Conservation (phyloP, 2,888 invertebrate species). For the Epirrhoe tristata region DNA sequence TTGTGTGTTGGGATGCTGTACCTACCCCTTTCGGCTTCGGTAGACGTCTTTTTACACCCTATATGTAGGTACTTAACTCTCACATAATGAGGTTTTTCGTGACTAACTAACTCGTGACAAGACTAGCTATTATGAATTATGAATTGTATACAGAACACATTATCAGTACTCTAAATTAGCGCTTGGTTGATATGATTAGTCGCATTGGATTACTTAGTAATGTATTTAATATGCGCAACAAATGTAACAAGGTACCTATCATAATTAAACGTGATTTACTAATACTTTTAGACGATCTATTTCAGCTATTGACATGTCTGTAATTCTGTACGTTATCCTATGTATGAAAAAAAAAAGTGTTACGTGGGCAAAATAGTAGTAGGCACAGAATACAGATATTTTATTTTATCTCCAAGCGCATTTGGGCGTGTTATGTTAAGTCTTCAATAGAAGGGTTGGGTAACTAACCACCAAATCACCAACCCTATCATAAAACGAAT, state of each 20-base stretch:
- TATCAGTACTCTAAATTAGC: slow-evolving; percentile 53
- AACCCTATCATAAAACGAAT: too few species aligned
- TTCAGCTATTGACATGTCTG: not conserved
- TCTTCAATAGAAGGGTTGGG: too few species aligned
- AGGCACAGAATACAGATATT: too few species aligned
- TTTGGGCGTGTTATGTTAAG: too few species aligned
- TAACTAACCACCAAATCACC: too few species aligned
- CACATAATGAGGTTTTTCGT: slow-evolving; percentile 55
- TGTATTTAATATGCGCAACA: slow-evolving; percentile 13
- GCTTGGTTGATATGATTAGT: slow-evolving; percentile 47
- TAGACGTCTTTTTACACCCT: too few species aligned
- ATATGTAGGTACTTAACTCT: not conserved
- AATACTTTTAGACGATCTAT: not conserved
- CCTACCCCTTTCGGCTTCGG: too few species aligned
- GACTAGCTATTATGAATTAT: slow-evolving; percentile 19
- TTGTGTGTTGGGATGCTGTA: too few species aligned
- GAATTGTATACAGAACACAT: slow-evolving; percentile 49
- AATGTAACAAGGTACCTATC: not conserved
- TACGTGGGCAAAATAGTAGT: too few species aligned
- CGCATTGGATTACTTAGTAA: slow-evolving; percentile 16
- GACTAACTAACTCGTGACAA: slow-evolving; percentile 48
- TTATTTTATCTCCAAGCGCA: too few species aligned
- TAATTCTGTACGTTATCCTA: not conserved
- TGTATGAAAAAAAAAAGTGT: not conserved
- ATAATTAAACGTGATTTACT: slow-evolving; percentile 16